These are phyloP conservation scores for Halictus ligatus DNA, from an alignment of 2,888 invertebrate genomes.

Conservation along the genomic window DNA sequence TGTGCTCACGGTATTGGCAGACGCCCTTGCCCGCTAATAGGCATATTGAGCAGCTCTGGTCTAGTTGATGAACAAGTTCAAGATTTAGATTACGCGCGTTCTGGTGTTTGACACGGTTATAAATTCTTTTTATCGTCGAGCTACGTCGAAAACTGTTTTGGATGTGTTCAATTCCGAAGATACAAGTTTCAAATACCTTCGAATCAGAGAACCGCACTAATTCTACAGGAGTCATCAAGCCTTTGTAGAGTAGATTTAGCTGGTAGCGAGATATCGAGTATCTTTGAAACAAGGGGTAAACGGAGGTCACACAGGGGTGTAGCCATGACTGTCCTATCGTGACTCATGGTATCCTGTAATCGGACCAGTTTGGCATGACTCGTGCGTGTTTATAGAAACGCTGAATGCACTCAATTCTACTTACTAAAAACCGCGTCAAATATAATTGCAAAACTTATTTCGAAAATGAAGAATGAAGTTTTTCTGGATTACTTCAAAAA, in stretches of 20 bases:
- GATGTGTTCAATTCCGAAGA: not conserved
- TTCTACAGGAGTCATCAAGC: not conserved
- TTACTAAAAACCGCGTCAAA: too few relatives aligned
- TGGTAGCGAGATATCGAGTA: conserved; percentile 46
- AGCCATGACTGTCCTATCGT: conserved; percentile 27
- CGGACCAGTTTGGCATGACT: conserved; percentile 63
- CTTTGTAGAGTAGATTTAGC: not conserved
- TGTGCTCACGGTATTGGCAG: too few relatives aligned
- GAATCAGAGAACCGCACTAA: not conserved
- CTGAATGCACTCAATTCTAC: too few relatives aligned
- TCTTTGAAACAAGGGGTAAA: conserved; percentile 57
- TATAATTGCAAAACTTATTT: too few relatives aligned
- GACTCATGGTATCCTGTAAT: conserved; percentile 57
- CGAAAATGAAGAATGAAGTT: too few relatives aligned
- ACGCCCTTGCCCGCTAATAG: too few relatives aligned
- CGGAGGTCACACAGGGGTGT: conserved; percentile 49
- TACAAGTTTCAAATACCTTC: not conserved
- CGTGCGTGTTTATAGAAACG: conserved; percentile 58
- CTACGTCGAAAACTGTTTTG: not conserved
- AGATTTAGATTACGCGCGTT: not conserved
- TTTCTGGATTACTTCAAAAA: too few relatives aligned
- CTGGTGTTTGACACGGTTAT: not conserved
- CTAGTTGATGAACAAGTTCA: not conserved
- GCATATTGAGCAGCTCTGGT: too few relatives aligned
- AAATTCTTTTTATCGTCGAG: not conserved